phyloP scores from a whole-genome alignment of 1,140 invertebrate species.

The Aethina tumida region DNA sequence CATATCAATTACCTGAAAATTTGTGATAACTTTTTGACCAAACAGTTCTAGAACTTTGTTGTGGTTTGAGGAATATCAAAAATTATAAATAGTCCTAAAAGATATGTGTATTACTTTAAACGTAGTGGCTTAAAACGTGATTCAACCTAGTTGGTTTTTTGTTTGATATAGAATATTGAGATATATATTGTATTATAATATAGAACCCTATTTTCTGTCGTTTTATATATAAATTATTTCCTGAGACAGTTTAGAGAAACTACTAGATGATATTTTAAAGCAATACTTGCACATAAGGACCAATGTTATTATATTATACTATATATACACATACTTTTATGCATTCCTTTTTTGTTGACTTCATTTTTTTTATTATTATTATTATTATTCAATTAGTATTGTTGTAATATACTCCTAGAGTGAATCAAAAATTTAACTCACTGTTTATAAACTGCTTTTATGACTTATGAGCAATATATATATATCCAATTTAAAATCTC shows the following conservation, averaged over 20 bases:
- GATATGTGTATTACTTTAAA: constrained; percentile 12
- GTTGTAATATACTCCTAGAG: constrained; percentile 12
- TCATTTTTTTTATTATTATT: constrained; percentile 3
- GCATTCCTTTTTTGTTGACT: constrained; percentile 5
- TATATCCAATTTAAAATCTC: constrained; percentile 11
- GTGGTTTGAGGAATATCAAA: too few species aligned
- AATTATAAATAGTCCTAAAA: too few species aligned
- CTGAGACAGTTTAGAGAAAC: constrained; percentile 9
- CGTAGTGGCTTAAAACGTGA: constrained; percentile 23
- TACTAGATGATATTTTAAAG: constrained; percentile 15
- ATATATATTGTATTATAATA: constrained; percentile 18
- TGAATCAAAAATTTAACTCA: constrained; percentile 3
- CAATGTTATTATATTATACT: constrained; percentile 14
- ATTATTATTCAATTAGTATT: constrained; percentile 5
- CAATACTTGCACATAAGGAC: constrained; percentile 21
- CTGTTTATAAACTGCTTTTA: constrained; percentile 4
- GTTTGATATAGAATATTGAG: constrained; percentile 12
- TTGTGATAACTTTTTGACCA: too few species aligned
- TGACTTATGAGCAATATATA: constrained; percentile 14
- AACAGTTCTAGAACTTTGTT: too few species aligned
- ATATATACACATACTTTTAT: constrained; percentile 11
- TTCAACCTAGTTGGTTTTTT: constrained; percentile 11
- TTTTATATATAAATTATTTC: constrained; percentile 18
- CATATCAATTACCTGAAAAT: too few species aligned
- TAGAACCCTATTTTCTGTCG: constrained; percentile 17